Evolutionary conservation across 2,113 vertebrate species (phyloP).

Genomic region (Strix uralensis): DNA sequence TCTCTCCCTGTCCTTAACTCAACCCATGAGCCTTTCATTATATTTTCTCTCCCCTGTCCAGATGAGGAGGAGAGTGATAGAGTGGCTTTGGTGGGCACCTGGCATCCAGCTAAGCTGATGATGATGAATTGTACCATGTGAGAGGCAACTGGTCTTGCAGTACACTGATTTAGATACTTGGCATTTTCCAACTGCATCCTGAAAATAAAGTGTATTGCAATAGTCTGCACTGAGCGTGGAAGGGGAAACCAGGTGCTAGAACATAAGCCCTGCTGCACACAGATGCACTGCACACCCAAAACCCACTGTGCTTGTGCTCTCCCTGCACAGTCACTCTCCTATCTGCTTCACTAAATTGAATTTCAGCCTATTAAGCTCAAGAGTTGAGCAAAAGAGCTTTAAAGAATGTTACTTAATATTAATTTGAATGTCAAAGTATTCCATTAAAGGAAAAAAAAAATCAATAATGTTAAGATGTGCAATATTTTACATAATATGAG

Average conservation of each 20-base stretch:
- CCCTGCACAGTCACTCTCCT: neutral
- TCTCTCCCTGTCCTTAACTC: neutral
- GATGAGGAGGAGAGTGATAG: too few species aligned
- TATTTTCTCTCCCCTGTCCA: neutral
- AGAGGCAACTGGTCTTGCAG: neutral
- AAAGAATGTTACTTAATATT: slow-evolving; percentile 17
- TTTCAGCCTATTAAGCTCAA: neutral
- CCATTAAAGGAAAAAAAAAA: neutral
- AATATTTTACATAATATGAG: neutral
- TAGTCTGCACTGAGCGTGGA: neutral
- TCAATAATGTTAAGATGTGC: neutral
- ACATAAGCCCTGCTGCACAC: accelerated
- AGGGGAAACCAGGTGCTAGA: neutral
- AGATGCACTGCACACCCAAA: accelerated
- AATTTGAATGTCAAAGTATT: neutral
- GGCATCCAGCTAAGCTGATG: neutral
- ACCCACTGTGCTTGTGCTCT: neutral
- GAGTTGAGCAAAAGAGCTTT: neutral
- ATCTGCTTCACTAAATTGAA: neutral
- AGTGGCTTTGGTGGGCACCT: neutral
- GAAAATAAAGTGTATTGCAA: neutral
- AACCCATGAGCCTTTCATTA: neutral
- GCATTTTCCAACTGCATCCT: neutral
- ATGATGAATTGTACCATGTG: neutral
- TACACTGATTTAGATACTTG: neutral